Base-by-base conservation (phyloP, 2,888 invertebrate genomes). In the Tachina grossa region DNA sequence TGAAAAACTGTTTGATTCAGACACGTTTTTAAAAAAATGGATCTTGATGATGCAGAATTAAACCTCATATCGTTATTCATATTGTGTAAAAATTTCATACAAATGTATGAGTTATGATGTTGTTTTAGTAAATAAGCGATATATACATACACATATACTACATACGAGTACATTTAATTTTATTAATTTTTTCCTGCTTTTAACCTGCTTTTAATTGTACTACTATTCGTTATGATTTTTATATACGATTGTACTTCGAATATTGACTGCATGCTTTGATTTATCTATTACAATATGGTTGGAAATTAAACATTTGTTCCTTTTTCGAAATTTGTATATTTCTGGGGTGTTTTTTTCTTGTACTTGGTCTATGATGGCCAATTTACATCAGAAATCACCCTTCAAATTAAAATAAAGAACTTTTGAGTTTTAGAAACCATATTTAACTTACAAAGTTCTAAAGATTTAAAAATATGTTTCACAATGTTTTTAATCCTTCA, bases 251-350 rank as follows among this genome's bases (percentile, higher is more conserved):
- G 11, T 39, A 61, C 55, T 55, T 9, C 16, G n/a, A 10, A 51
- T 55, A 66, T 41, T 59, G 68, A 0, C 11, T 14, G 69, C 66
- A 53, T 65, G 14, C 41, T 49, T 69, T 75, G 51, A 53, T 83
- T 71, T 71, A 75, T 85, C 65, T 66, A 43, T 79, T 43, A 53
- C 79, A 82, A 74, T 69, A 83, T 79, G 83, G 78, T 76, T 75
- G 83, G 53, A 72, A 78, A 80, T 85, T 72, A 76, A 83, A 75
- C 14, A 83, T 65, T 57, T 77, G 57, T 51, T 79, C 83, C 65
- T 31, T 61, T 79, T 65, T 61, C 13, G 16, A n/a, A 47, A 55
- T 61, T 14, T 51, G 8, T 55, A 49, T 61, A 59, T n/a, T 14
- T 57, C 4, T 53, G 13, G 75, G 75, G 61, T 74, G 74, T 63